Evolutionary conservation across 2,113 vertebrate species (phyloP).

Genomic region (Carassius carassius): DNA sequence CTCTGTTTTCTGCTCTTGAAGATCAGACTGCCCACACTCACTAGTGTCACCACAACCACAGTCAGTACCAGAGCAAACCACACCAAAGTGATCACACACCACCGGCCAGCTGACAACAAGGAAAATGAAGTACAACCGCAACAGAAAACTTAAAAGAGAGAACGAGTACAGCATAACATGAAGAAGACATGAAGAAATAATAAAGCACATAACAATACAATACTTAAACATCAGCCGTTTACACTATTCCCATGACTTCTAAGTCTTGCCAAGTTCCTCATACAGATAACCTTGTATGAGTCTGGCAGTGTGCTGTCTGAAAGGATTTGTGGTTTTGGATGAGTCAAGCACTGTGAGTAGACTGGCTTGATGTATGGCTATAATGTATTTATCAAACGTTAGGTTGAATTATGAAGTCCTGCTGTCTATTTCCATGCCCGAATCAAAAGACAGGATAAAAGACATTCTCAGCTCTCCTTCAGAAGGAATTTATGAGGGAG

Average conservation of each 20-base stretch:
- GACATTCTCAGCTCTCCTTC: constrained; percentile 38
- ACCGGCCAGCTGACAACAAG: constrained; percentile 21
- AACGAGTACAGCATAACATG: not conserved
- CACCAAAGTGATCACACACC: constrained; percentile 8
- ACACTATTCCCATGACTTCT: too few species aligned
- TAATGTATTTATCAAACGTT: constrained; percentile 50
- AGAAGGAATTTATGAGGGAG: constrained; percentile 35
- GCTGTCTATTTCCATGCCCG: constrained; percentile 20
- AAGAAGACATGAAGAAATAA: not conserved
- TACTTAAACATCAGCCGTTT: not conserved
- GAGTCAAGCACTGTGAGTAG: constrained; percentile 22
- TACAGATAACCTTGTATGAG: not conserved
- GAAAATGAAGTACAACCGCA: not conserved
- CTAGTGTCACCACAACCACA: constrained; percentile 29
- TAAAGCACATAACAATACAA: not conserved
- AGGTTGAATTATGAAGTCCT: constrained; percentile 40
- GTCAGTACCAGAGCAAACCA: constrained; percentile 48
- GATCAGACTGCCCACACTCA: constrained; percentile 11
- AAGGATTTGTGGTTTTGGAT: constrained; percentile 44
- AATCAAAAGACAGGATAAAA: constrained; percentile 52
- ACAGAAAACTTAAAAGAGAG: not conserved
- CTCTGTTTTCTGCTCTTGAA: not conserved
- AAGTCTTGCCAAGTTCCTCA: not conserved
- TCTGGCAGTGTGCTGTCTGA: not conserved
- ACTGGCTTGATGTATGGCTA: constrained; percentile 27